Evolutionary conservation across 2,797 vertebrate species (phyloP).

Genomic region (Naso thynnoides): DNA sequence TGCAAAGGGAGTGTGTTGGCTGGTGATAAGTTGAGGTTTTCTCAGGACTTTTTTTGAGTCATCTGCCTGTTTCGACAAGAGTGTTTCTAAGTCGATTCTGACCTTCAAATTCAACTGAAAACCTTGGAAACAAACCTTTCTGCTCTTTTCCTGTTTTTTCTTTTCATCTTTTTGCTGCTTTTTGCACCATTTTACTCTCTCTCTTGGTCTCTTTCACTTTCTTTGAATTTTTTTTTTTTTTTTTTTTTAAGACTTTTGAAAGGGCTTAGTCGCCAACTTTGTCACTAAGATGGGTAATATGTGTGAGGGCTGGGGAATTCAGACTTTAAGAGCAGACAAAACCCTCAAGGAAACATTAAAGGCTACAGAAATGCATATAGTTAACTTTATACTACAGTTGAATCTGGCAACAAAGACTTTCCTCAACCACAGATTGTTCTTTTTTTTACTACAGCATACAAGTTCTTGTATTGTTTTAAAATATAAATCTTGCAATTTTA

Average conservation of each 20-base stretch:
- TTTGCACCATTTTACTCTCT: constrained; percentile 11
- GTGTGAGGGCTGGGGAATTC: constrained; percentile 39
- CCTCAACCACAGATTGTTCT: neutral
- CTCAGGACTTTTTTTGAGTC: constrained; percentile 24
- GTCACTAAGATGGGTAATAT: constrained; percentile 15
- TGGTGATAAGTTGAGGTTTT: constrained; percentile 65
- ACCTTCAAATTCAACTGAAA: constrained; percentile 65
- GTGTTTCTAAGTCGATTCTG: constrained; percentile 47
- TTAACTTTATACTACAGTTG: constrained; percentile 15
- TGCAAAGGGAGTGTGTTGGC: constrained; percentile 59
- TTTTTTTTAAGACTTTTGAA: constrained; percentile 27
- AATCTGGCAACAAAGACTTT: constrained; percentile 15
- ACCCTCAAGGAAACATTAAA: constrained; percentile 40
- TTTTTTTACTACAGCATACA: neutral
- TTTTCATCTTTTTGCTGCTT: neutral
- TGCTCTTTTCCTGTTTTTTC: constrained; percentile 16
- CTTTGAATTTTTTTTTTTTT: constrained; percentile 9
- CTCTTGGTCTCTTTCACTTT: neutral
- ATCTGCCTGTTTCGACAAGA: constrained; percentile 45
- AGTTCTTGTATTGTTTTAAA: too few relatives aligned
- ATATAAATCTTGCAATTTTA: neutral
- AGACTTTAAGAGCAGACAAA: constrained; percentile 32
- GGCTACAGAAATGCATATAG: constrained; percentile 27
- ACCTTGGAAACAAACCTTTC: constrained; percentile 30
- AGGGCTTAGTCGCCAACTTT: constrained; percentile 33